phyloP scores from a whole-genome alignment of 2,113 vertebrate genomes.

The Myotis lucifugus region DNA sequence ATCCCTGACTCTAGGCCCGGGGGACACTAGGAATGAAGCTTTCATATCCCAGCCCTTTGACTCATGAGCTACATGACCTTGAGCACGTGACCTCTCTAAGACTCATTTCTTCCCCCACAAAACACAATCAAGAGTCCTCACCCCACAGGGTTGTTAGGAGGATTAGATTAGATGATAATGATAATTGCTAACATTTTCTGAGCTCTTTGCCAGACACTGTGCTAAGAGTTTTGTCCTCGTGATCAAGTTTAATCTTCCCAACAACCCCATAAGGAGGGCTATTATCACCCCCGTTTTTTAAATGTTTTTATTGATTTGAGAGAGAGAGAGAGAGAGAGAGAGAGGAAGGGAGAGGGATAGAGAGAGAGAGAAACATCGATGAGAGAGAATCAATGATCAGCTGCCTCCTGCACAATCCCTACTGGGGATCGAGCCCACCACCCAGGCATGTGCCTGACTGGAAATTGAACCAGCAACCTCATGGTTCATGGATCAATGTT shows the following conservation, averaged over 20 bases:
- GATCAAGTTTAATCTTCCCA: slow-evolving; percentile 31
- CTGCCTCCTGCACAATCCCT: neutral
- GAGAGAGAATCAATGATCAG: neutral
- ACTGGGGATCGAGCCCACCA: neutral
- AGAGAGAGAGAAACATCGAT: neutral
- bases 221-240: neutral
- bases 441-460: neutral
- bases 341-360: neutral
- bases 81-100: neutral
- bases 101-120: neutral
- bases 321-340: too few relatives aligned
- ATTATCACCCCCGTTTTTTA: neutral
- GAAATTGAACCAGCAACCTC: neutral
- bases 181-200: neutral
- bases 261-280: neutral
- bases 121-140: neutral
- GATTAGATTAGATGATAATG: neutral
- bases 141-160: neutral
- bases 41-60: neutral
- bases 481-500: too few relatives aligned
- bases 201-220: neutral
- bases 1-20: neutral
- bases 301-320: neutral
- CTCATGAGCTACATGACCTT: neutral
- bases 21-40: neutral